Evolutionary conservation across 2,888 invertebrate genomes (phyloP).

Genomic region (Meiosimyza decipiens): DNA sequence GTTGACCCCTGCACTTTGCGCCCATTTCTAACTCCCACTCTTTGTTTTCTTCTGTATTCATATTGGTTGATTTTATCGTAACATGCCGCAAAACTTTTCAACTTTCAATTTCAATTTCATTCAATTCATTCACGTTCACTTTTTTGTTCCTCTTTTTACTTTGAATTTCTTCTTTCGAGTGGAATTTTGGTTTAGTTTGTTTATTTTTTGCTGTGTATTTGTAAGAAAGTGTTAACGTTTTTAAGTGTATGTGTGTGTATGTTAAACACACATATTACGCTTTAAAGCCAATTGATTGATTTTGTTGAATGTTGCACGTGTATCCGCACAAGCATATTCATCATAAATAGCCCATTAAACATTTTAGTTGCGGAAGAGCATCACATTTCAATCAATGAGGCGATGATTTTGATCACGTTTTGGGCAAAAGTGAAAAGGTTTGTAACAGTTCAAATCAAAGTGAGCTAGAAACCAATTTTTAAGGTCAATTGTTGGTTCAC

Average conservation of each 20-base stretch:
- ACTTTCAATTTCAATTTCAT: constrained; percentile 14
- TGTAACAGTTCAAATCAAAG: too few relatives aligned
- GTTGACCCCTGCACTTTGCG: not conserved
- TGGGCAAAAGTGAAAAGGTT: too few relatives aligned
- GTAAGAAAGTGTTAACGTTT: constrained; percentile 1
- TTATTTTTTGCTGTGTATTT: constrained; percentile 18
- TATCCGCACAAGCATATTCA: too few relatives aligned
- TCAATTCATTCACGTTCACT: not conserved
- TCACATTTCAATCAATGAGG: too few relatives aligned
- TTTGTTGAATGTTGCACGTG: not conserved
- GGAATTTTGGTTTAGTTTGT: constrained; percentile 9
- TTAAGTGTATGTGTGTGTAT: constrained; percentile 20
- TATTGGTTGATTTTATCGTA: constrained; percentile 7
- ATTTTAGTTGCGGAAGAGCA: too few relatives aligned
- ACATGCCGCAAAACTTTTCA: constrained; percentile 22
- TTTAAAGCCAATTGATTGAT: constrained; percentile 29
- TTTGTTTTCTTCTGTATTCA: not conserved
- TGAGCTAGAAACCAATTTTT: too few relatives aligned
- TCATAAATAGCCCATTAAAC: too few relatives aligned
- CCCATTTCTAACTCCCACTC: not conserved
- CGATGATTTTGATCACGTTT: too few relatives aligned
- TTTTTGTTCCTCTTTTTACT: not conserved
- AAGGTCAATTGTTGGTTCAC: too few relatives aligned
- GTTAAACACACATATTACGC: constrained; percentile 13
- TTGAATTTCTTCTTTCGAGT: not conserved